Evolutionary conservation across 37 sponge, comb jelly and placozoan genomes (phyloP).

Genomic region (Diacarnus erythraeanus): DNA sequence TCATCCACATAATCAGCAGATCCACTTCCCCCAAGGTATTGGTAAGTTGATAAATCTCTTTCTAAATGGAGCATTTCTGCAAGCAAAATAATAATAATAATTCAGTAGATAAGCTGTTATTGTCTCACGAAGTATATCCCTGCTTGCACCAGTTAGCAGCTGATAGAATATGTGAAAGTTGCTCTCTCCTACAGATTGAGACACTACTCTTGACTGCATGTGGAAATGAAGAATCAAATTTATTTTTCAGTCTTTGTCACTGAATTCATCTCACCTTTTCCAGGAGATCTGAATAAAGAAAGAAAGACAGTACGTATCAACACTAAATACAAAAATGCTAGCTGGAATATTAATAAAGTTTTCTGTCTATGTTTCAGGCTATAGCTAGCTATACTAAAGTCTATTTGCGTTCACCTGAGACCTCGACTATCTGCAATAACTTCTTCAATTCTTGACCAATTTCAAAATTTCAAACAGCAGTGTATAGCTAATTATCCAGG

Average conservation of each 20-base stretch:
- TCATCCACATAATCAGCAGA: conserved; percentile 55
- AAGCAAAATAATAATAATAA: not conserved
- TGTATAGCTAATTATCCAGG: too few species aligned
- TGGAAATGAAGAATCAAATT: not conserved
- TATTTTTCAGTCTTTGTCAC: not conserved
- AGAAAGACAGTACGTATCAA: not conserved
- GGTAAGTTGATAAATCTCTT: conserved; percentile 35
- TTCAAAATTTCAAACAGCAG: too few species aligned
- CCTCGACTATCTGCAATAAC: too few species aligned
- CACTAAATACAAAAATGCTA: too few species aligned
- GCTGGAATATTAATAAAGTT: too few species aligned
- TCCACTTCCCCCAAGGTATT: conserved; percentile 59
- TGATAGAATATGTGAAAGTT: conserved; percentile 96
- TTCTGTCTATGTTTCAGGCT: too few species aligned
- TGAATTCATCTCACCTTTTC: conserved; percentile 14
- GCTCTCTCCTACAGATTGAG: conserved; percentile 70
- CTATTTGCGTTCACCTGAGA: too few species aligned
- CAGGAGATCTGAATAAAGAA: conserved; percentile 6
- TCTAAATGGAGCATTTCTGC: conserved; percentile 73
- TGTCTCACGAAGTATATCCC: conserved; percentile 66
- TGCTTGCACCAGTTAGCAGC: conserved; percentile 59
- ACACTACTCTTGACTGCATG: conserved; percentile 75
- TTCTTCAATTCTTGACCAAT: too few species aligned
- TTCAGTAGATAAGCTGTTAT: too few species aligned
- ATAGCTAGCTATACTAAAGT: too few species aligned